A percentile compares a stretch with the other conserved stretches of the same genome.
Conservation (phyloP, 2,113 vertebrate species). For the Oncorhynchus masou region DNA sequence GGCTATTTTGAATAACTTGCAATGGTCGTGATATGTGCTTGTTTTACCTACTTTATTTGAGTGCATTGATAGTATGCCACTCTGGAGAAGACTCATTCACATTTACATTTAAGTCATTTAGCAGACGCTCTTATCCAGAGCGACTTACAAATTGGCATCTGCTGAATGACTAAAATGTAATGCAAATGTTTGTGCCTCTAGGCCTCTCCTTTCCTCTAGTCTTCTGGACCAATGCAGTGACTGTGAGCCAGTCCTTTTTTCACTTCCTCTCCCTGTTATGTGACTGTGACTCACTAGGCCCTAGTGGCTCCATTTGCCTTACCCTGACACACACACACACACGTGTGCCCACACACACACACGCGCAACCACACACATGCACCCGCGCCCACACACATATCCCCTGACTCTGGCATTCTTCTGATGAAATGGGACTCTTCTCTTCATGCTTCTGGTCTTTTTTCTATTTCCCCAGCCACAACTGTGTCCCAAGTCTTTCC, state of each 20-base stretch:
- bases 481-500: conserved; percentile 19
- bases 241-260: conserved; percentile 35
- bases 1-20: neutral
- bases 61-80: too few relatives aligned
- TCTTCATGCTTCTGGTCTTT: conserved; percentile 66
- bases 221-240: neutral
- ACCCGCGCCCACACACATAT: neutral
- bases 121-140: too few relatives aligned
- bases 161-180: too few relatives aligned
- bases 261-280: conserved; percentile 56
- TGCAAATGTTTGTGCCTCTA: too few relatives aligned
- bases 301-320: conserved; percentile 60
- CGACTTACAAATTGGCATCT: too few relatives aligned
- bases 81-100: too few relatives aligned
- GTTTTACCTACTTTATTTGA: neutral
- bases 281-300: conserved; percentile 54
- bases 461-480: conserved; percentile 38
- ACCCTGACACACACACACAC: too few relatives aligned
- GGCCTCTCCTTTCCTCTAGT: neutral
- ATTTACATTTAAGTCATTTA: too few relatives aligned
- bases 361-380: too few relatives aligned
- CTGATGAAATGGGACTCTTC: conserved; percentile 60
- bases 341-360: too few relatives aligned
- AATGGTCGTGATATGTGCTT: neutral
- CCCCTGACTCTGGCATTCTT: conserved; percentile 69